Evolutionary conservation across 2,113 vertebrate species (phyloP).

Genomic region (Tychaedon coryphoeus): DNA sequence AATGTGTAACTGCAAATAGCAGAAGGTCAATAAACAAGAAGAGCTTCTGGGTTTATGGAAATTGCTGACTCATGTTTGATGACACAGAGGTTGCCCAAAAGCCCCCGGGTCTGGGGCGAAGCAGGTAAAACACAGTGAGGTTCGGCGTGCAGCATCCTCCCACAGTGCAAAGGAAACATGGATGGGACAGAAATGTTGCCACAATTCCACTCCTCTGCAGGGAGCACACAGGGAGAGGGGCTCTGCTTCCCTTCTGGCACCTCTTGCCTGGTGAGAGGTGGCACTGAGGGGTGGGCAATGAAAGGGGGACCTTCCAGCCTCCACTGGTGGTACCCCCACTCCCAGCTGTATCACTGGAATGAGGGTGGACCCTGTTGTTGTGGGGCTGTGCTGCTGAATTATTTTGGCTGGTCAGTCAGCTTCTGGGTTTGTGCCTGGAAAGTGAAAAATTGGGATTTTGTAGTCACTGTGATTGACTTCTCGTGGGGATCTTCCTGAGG

Average conservation of each 20-base stretch:
- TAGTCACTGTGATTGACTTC: not conserved
- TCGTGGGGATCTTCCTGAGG: not conserved
- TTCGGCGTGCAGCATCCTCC: not conserved
- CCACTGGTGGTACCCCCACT: fast-evolving
- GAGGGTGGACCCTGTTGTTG: fast-evolving
- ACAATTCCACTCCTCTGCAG: not conserved
- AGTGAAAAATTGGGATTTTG: not conserved
- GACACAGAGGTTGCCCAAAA: not conserved
- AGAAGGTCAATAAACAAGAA: not conserved
- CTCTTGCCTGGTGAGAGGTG: not conserved
- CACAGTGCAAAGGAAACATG: fast-evolving
- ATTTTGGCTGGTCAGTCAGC: not conserved
- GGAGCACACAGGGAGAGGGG: fast-evolving
- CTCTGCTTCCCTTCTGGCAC: not conserved
- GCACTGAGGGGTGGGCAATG: fast-evolving
- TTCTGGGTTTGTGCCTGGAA: not conserved
- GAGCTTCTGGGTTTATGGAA: not conserved
- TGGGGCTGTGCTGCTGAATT: not conserved
- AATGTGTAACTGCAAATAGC: not conserved
- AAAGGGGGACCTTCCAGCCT: not conserved
- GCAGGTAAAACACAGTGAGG: not conserved
- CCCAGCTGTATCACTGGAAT: fast-evolving
- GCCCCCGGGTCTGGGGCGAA: not conserved
- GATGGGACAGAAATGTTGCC: not conserved
- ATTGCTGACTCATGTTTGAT: not conserved